Evolutionary conservation across 2,113 vertebrate species (phyloP), one percentile per base, ranked within the genome.

Genomic region (Origma solitaria): DNA sequence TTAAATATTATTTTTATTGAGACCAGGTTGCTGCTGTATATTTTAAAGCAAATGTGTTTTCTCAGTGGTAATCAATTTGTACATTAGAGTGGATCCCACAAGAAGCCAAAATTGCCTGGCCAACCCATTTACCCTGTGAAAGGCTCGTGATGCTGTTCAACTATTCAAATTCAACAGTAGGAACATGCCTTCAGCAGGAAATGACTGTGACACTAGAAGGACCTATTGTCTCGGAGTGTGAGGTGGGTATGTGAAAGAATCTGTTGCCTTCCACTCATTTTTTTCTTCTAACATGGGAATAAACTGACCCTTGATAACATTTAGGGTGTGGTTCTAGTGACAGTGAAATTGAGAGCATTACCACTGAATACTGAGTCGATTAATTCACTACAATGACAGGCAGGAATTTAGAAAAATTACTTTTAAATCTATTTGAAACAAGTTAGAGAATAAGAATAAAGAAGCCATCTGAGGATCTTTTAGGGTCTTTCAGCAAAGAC

Each of bases 171-270:
- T 49, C 82, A 94, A 73, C 31, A 56, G 45, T n/a, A 82, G 71
- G 82, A 86, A 90, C 66, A 38, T 90, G 91, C 75, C 42, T 96
- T 71, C 75, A 79, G 70, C 78, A 88, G 88, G 92, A 88, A 94
- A 82, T 93, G 15, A 38, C 75, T 88, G 42, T 72, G 86, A 64
- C 45, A 80, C 86, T 85, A 40, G 77, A 80, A 88, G 49, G 31
- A 11, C 77, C 82, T 82, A 49, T 90, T 92, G 91, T 72, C 54
- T 80, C 58, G 27, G n/a, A 51, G 37, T 6, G 33, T 27, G 44
- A 88, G 86, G 54, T 81, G 64, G 37, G 45, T 21, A 49, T 28
- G 60, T 77, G 24, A 69, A 42, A 75, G 31, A 85, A 53, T 51
- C n/a, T 15, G 0, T 90, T 68, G 76, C 62, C 53, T 90, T 68